Base-by-base conservation (phyloP, 1,140 invertebrate species). In the Drosophila takahashii region DNA sequence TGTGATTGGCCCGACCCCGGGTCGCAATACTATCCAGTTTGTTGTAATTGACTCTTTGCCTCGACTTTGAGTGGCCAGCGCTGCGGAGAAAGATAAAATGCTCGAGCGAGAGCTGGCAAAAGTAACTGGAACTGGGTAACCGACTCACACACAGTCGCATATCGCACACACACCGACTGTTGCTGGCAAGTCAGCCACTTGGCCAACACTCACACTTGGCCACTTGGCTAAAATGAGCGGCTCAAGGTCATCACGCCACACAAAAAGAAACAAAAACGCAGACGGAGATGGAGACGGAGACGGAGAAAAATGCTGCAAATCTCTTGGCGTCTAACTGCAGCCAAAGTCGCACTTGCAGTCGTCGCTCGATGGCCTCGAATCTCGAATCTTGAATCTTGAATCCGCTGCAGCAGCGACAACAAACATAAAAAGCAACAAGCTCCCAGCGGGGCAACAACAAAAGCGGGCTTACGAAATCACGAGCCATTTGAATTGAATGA, bases 221-320 rank as follows among this genome's bases (percentile, higher is more conserved):
- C 80, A 84, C 67, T 84, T 89, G 65, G 85, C 67, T 89, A 59
- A 89, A 89, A 89, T 89, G 84, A 84, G 84, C 84, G 77, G 84
- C 84, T 89, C 84, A 89, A 89, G 84, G 84, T 89, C 84, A 89
- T 89, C 84, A 89, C 80, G 84, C 85, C 87, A 89, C 81, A 89
- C 54, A 81, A 87, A 73, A 79, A 69, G 62, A 86, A 74, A 80
- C 58, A 42, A 80, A 80, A 66, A 50, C 50, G 53, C 36, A 69
- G 57, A 45, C 34, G 53, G 18, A 62, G 50, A 45, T 45, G 52
- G 13, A 45, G 57, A 45, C 52, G 52, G 13, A 45, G 57, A 62
- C n/a, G 41, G 9, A 57, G 42, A 41, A 70, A 57, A 70, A 47
- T 70, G 42, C 65, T 71, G 67, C 65, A 71, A 71, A 70, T 71